Evolutionary conservation across 2,888 invertebrate genomes (phyloP).

Genomic region (Allophyes oxyacanthae): DNA sequence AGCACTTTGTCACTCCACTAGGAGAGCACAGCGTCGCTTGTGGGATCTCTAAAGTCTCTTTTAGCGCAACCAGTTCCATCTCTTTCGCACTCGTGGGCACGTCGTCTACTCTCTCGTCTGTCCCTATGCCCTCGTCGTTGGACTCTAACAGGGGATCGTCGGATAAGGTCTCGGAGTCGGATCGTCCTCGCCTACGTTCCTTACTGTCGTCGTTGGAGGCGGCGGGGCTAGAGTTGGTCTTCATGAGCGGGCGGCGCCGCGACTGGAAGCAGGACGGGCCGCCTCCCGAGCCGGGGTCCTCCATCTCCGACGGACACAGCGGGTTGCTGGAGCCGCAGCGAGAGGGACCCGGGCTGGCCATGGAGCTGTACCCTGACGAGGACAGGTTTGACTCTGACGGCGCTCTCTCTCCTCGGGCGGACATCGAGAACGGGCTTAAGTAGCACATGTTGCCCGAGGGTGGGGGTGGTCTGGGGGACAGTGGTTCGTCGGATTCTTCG

Average conservation of each 20-base stretch:
- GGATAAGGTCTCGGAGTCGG: conserved; percentile 93
- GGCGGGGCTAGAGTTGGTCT: conserved; percentile 88
- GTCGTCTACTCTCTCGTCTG: conserved; percentile 93
- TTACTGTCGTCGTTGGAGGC: conserved; percentile 82
- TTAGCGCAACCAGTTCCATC: conserved; percentile 82
- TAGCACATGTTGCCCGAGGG: conserved; percentile 91
- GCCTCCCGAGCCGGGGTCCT: conserved; percentile 91
- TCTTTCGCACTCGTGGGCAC: conserved; percentile 92
- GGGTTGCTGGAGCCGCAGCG: conserved; percentile 95
- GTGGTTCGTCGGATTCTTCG: conserved; percentile 93
- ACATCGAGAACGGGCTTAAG: conserved; percentile 94
- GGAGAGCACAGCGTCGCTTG: conserved; percentile 81
- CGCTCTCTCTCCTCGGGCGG: conserved; percentile 92
- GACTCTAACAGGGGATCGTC: conserved; percentile 92
- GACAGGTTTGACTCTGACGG: conserved; percentile 95
- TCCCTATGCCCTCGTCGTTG: conserved; percentile 94
- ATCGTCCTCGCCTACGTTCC: conserved; percentile 89
- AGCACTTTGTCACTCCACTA: conserved; percentile 85
- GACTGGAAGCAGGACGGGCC: conserved; percentile 85
- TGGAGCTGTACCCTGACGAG: conserved; percentile 95
- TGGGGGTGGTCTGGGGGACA: conserved; percentile 90
- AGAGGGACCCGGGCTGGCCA: conserved; percentile 95
- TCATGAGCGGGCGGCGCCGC: conserved; percentile 90
- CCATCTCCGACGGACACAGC: conserved; percentile 93
- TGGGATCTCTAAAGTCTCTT: conserved; percentile 85